phyloP scores from a whole-genome alignment of 2,888 invertebrate species.

The Hypolimnas misippus region DNA sequence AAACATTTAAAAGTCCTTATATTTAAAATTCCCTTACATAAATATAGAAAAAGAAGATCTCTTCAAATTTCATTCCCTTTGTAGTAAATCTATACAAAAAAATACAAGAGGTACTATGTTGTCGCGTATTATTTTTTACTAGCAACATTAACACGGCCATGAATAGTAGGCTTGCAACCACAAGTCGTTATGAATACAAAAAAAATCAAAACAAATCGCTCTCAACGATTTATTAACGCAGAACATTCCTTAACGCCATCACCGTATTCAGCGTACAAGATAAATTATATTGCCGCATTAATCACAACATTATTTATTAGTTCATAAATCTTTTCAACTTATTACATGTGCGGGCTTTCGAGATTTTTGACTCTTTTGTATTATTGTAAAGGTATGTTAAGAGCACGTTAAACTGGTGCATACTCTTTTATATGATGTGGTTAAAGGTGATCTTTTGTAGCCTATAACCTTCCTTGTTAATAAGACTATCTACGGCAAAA shows the following conservation, averaged over 20 bases:
- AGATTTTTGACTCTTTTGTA: neutral
- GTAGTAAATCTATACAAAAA: too few species aligned
- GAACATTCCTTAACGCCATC: slow-evolving; percentile 18
- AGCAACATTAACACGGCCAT: too few species aligned
- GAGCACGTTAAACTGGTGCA: neutral
- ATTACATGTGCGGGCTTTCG: neutral
- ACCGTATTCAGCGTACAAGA: slow-evolving; percentile 11
- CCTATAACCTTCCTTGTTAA: too few species aligned
- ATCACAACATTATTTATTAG: slow-evolving; percentile 34
- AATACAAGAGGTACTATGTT: too few species aligned
- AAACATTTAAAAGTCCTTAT: too few species aligned
- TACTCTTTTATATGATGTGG: too few species aligned
- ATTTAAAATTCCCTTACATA: too few species aligned
- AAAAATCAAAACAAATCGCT: slow-evolving; percentile 21
- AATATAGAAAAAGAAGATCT: too few species aligned
- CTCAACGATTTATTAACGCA: slow-evolving; percentile 24
- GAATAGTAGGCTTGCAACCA: neutral
- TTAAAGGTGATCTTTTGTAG: too few species aligned
- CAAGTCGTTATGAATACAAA: neutral
- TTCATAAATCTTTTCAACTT: slow-evolving; percentile 30
- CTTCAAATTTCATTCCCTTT: too few species aligned
- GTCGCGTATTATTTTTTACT: too few species aligned
- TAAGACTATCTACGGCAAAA: too few species aligned
- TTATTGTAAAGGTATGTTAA: neutral
- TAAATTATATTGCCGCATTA: slow-evolving; percentile 32